Conservation (phyloP, 2,888 invertebrate species). For the Sipha maydis region DNA sequence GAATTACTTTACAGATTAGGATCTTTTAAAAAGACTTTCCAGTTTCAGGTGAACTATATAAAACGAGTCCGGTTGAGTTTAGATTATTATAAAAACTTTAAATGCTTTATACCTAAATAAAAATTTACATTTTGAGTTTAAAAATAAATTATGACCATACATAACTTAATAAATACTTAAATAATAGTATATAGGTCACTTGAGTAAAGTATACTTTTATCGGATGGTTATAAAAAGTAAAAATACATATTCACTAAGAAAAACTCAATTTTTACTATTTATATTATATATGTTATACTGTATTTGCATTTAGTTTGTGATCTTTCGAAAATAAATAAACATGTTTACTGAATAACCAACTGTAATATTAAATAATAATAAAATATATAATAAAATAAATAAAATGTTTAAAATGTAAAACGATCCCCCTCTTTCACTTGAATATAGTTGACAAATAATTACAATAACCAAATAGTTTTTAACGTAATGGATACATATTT, state of each 20-base stretch:
- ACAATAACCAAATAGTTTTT: too few species aligned
- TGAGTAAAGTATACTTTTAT: background rate
- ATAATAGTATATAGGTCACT: background rate
- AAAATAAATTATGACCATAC: constrained; percentile 13
- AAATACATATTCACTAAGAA: background rate
- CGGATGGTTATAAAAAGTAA: background rate
- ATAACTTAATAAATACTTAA: background rate
- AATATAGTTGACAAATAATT: too few species aligned
- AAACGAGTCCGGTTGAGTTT: constrained; percentile 4
- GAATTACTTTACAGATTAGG: constrained; percentile 34
- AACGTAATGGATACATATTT: too few species aligned
- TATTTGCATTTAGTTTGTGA: too few species aligned
- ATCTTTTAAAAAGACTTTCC: constrained; percentile 9
- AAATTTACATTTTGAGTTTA: constrained; percentile 5
- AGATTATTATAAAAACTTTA: constrained; percentile 29
- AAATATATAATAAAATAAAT: too few species aligned
- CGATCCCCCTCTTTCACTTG: too few species aligned
- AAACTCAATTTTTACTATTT: too few species aligned
- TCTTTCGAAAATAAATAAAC: background rate
- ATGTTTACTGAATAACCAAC: background rate
- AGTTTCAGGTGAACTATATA: background rate
- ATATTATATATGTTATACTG: too few species aligned
- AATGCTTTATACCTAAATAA: background rate
- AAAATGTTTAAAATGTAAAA: too few species aligned
- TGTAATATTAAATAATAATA: background rate